These are phyloP conservation scores for Notarius quadriscutis DNA, from an alignment of 2,113 vertebrate species.

Conservation along the genomic window DNA sequence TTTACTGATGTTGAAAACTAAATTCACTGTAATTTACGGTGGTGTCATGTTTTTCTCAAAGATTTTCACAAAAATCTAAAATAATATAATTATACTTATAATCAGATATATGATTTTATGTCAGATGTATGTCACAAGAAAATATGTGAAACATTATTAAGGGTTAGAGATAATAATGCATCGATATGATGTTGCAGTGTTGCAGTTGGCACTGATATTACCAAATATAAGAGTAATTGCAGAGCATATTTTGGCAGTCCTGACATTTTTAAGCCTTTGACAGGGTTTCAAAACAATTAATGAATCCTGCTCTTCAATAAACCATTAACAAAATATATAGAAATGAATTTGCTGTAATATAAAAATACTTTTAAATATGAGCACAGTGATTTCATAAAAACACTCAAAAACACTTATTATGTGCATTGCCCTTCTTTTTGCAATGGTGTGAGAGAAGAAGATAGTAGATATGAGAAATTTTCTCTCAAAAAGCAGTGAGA, in stretches of 20 bases:
- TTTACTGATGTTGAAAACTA: not conserved
- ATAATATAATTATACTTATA: not conserved
- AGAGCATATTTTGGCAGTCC: not conserved
- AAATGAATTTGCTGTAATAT: not conserved
- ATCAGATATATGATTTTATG: not conserved
- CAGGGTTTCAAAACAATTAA: not conserved
- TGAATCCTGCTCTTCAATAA: not conserved
- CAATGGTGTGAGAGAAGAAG: not conserved
- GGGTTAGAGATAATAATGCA: not conserved
- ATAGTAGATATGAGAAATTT: conserved; percentile 13
- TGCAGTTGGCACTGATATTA: not conserved
- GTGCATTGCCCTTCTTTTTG: not conserved
- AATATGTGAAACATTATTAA: not conserved
- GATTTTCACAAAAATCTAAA: not conserved
- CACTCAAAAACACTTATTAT: not conserved
- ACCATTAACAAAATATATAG: not conserved
- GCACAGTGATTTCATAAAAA: not conserved
- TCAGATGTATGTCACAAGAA: not conserved
- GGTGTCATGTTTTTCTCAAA: not conserved
- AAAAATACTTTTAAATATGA: not conserved
- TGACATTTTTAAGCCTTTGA: not conserved
- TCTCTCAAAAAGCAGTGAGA: not conserved
- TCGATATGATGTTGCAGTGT: not conserved
- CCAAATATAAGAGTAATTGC: not conserved
- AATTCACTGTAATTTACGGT: not conserved